A percentile compares a stretch with the other conserved stretches of the same genome.
Evolutionary conservation across 2,113 vertebrate genomes (phyloP).

Genomic region (Larimichthys crocea): DNA sequence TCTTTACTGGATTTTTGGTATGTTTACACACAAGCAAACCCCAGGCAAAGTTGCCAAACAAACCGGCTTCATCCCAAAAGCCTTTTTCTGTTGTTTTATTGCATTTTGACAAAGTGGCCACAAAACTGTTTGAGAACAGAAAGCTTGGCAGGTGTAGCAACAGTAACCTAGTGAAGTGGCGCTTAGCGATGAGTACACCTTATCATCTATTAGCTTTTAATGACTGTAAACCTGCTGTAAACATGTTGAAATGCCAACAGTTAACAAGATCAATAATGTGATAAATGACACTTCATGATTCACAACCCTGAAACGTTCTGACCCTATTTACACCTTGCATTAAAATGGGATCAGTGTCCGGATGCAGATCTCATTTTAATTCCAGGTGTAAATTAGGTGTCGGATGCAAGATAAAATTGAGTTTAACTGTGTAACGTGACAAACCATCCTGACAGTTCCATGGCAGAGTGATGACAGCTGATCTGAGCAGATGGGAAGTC

Average conservation of each 20-base stretch:
- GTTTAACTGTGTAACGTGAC: conserved; percentile 6
- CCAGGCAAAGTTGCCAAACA: no score
- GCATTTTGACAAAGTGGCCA: no score
- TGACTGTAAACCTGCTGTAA: not conserved
- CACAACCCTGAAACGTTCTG: not conserved
- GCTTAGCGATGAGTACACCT: not conserved
- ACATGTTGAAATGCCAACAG: conserved; percentile 22
- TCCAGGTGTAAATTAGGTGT: no score
- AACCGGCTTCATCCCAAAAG: no score
- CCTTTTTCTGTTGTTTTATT: no score
- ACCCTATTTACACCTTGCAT: no score
- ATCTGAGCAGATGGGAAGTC: conserved; percentile 49
- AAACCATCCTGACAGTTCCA: not conserved
- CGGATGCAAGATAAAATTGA: not conserved
- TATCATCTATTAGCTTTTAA: not conserved
- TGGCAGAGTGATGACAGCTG: conserved; percentile 37
- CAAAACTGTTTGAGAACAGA: no score
- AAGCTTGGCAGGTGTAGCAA: no score
- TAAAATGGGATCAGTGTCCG: no score
- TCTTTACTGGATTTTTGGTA: no score
- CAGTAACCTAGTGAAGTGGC: not conserved
- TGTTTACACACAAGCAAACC: no score
- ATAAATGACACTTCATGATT: conserved; percentile 30
- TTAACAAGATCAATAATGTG: conserved; percentile 43
- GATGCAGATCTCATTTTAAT: no score